phyloP scores from a whole-genome alignment of 2,797 vertebrate genomes.

The Loriculus beryllinus region DNA sequence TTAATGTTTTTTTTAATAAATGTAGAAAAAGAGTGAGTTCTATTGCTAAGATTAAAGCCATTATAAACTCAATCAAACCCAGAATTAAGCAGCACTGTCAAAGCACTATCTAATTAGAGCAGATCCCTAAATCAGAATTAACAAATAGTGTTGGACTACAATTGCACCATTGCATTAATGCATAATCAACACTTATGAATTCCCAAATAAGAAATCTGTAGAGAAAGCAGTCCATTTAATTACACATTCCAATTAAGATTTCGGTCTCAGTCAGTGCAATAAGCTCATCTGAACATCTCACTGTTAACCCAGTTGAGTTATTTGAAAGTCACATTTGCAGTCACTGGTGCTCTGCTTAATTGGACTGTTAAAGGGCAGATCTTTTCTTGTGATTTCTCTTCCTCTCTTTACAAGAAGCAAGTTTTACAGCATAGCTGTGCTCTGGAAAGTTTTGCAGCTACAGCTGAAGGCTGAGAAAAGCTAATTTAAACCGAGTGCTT shows the following conservation, averaged over 20 bases:
- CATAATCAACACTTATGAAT: neutral
- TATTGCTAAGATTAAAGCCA: neutral
- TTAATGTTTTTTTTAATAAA: neutral
- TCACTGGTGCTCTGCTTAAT: neutral
- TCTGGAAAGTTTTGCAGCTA: neutral
- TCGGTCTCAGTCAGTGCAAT: neutral
- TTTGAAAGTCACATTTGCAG: neutral
- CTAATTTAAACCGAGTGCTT: neutral
- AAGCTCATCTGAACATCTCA: neutral
- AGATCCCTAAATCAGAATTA: constrained; percentile 6
- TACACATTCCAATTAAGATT: neutral
- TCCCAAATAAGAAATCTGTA: neutral
- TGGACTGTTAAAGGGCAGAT: neutral
- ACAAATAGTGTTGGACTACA: neutral
- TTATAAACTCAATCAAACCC: neutral
- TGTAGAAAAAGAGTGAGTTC: neutral
- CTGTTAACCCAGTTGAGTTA: neutral
- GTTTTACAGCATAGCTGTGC: neutral
- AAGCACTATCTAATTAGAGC: neutral
- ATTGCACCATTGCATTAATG: neutral
- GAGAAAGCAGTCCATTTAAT: neutral
- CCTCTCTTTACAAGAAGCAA: neutral
- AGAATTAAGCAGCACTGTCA: neutral
- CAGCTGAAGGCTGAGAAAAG: neutral
- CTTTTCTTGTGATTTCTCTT: neutral